phyloP scores from a whole-genome alignment of 2,888 invertebrate genomes.

The Andricus curvator region DNA sequence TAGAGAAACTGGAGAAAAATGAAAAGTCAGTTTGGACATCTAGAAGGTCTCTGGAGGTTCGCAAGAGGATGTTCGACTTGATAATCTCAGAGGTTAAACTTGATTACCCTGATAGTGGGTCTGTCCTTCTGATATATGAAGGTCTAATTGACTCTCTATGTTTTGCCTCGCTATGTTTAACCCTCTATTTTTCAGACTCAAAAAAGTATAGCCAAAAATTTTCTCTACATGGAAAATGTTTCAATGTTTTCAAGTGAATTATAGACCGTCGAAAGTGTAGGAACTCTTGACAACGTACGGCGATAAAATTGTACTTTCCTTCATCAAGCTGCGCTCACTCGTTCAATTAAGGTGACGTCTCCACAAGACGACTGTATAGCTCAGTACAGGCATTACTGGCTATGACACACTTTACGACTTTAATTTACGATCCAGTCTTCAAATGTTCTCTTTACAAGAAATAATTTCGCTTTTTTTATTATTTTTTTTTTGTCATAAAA shows the following conservation, averaged over 20 bases:
- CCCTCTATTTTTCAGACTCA: too few species aligned
- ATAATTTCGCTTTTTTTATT: not conserved
- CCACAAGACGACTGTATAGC: not conserved
- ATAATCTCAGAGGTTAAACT: too few species aligned
- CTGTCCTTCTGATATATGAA: too few species aligned
- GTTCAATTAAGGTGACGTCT: not conserved
- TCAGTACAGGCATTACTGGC: not conserved
- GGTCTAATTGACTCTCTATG: too few species aligned
- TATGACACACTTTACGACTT: conserved; percentile 24
- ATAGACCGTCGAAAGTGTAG: not conserved
- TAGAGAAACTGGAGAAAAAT: too few species aligned
- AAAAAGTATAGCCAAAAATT: too few species aligned
- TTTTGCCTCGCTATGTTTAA: too few species aligned
- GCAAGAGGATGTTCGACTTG: too few species aligned
- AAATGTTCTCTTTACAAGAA: conserved; percentile 9
- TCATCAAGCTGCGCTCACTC: not conserved
- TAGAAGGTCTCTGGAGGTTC: too few species aligned
- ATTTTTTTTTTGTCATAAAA: not conserved
- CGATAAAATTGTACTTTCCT: not conserved
- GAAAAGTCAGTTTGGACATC: too few species aligned
- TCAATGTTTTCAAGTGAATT: not conserved
- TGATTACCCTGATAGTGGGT: too few species aligned
- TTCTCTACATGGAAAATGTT: too few species aligned
- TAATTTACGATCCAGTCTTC: not conserved
- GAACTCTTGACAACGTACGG: not conserved